A percentile compares a stretch with the other conserved stretches of the same genome.
Evolutionary conservation across 37 sponge, comb jelly and placozoan species (phyloP).

Genomic region (Halisarca cf. caerulea): DNA sequence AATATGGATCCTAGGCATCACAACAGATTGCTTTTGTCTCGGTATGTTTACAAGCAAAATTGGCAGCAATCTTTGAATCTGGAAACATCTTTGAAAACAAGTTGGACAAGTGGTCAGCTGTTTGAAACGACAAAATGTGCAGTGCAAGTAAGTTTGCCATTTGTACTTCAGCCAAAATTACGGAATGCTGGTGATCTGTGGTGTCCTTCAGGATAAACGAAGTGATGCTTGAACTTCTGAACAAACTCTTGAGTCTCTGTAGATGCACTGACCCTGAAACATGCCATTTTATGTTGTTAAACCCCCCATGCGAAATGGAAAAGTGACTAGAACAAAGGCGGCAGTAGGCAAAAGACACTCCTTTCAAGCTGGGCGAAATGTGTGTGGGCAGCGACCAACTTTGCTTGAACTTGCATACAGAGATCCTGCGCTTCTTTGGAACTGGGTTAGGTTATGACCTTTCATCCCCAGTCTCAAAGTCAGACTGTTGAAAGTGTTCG

Average conservation of each 20-base stretch:
- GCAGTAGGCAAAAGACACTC: not conserved
- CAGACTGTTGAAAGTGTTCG: not conserved
- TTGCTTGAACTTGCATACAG: not conserved
- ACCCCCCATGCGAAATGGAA: not conserved
- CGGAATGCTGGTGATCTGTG: not conserved
- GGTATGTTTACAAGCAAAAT: not conserved
- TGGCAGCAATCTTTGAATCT: slow-evolving; percentile 21
- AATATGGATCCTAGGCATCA: slow-evolving; percentile 14
- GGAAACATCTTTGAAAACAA: slow-evolving; percentile 10
- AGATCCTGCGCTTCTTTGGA: not conserved
- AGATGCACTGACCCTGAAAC: not conserved
- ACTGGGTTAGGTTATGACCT: not conserved
- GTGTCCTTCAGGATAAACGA: not conserved
- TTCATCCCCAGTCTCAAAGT: not conserved
- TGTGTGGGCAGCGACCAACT: not conserved
- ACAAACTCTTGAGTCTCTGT: not conserved
- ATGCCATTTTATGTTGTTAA: not conserved
- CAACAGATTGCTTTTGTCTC: not conserved
- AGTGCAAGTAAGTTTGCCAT: slow-evolving; percentile 23
- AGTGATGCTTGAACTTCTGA: not conserved
- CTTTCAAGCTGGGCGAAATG: not conserved
- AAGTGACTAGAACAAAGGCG: not conserved
- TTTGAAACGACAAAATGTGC: not conserved
- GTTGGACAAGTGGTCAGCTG: slow-evolving; percentile 20
- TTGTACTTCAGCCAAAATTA: too few species aligned